Evolutionary conservation across 1,140 invertebrate species (phyloP), one percentile per base, ranked within the genome.

Genomic region (Mactra quadrangularis): DNA sequence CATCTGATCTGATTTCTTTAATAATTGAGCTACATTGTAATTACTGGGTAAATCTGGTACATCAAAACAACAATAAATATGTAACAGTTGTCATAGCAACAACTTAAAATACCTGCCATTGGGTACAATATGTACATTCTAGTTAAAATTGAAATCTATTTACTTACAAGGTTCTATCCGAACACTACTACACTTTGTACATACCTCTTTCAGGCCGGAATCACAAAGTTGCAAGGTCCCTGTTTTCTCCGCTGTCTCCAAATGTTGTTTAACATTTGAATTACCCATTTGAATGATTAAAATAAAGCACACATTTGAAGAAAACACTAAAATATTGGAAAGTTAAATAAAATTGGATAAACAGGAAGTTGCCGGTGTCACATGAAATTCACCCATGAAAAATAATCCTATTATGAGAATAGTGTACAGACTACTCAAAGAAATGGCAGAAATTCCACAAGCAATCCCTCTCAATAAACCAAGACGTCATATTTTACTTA

Each of bases 201-300:
- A 47, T 53, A 94, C 92, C 88, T 95, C 96, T 87, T 94, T 96
- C 50, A 99, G 93, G 88, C 96, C 97, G 62, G 95, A 94, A 86
- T 96, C 95, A 0, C 96, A 96, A 57, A 99, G 93, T 90, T 97
- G 97, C 77, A 98, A 94, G n/a, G 97, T 96, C 4, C 98, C 97
- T 33, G 97, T 99, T 94, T 98, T 99, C 82, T 97, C 95, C 1
- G 98, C 97, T 38, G 96, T 98, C 90, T 98, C 97, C 89, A 98
- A 95, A 91, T 98, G 98, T 89, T 97, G 96, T 93, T 97, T 98
- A 52, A 98, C 92, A 62, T 84, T 88, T 15, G 96, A 95, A 93
- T 98, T 98, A 62, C 97, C 97, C 97, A 98, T 98, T 33, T n/a
- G 50, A 59, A 55, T 27, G 15, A 15, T 41, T 41, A 7, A 7